Percentiles rank a stretch among this genome's conserved stretches.
Conservation (phyloP, 2,113 vertebrate species). For the Shinisaurus crocodilurus region DNA sequence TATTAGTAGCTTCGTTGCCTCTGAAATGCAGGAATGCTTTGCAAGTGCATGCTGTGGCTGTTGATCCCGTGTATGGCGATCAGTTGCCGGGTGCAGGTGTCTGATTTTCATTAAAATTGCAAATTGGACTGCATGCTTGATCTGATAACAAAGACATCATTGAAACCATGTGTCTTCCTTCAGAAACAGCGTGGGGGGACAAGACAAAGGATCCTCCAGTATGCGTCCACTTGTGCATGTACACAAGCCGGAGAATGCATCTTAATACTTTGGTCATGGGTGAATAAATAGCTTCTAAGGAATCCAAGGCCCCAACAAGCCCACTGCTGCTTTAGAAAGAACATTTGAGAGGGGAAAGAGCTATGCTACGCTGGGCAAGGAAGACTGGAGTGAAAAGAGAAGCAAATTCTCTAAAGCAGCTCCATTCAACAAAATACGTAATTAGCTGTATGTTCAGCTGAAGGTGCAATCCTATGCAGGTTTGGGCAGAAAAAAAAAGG, state of each 20-base stretch:
- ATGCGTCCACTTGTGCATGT: constrained; percentile 63
- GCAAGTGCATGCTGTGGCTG: constrained; percentile 52
- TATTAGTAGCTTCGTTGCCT: constrained; percentile 69
- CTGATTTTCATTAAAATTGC: constrained; percentile 95
- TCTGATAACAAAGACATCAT: constrained; percentile 86
- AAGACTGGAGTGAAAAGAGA: not conserved
- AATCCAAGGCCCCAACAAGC: constrained; percentile 57
- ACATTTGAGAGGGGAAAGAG: constrained; percentile 35
- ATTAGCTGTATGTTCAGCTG: not conserved
- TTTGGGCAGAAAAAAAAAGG: too few relatives aligned
- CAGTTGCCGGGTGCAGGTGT: constrained; percentile 89
- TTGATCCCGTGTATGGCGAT: constrained; percentile 78
- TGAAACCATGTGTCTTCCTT: constrained; percentile 78
- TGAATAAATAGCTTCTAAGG: constrained; percentile 76
- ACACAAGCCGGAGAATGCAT: constrained; percentile 49
- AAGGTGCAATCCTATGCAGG: too few relatives aligned
- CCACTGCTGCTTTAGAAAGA: constrained; percentile 57
- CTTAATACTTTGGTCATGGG: constrained; percentile 71
- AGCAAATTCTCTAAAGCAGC: not conserved
- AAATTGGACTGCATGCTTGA: constrained; percentile 84
- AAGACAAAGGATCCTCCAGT: constrained; percentile 72
- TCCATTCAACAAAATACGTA: rapidly evolving
- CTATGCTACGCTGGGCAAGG: constrained; percentile 31
- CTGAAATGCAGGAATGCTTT: constrained; percentile 69
- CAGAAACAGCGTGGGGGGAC: constrained; percentile 56